Evolutionary conservation across 2,113 vertebrate species (phyloP), one percentile per base, ranked within the genome.

Genomic region (Leuciscus idus): DNA sequence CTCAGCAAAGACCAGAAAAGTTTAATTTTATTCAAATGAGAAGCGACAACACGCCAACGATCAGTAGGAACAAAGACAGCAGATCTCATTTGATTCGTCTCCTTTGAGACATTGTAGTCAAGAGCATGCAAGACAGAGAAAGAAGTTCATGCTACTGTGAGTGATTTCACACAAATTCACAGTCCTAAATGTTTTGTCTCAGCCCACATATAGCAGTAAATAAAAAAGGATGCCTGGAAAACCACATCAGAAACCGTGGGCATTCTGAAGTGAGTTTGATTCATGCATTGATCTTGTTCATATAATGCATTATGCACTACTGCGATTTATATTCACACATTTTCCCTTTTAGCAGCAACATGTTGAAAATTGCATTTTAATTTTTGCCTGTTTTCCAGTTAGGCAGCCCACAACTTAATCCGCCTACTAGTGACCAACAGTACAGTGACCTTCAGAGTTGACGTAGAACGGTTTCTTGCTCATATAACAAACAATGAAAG

Each of bases 171-270:
- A 39, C 39, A 39, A 39, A 39, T 39, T 39, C 39, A 48, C 72
- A 74, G 72, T 46, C 43, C 23, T 74, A 26, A 74, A 74, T 74
- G 72, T 74, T 74, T 74, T 15, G 39, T 74, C 72, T 74, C 39
- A 46, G 11, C 72, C 72, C 72, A 74, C 72, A 74, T 72, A 72
- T 74, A 7, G 43, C 39, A 48, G 26, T 48, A 26, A 48, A 74
- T 74, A 74, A 48, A 74, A 48, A 48, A 74, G 13, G 1, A 74
- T 15, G 39, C 43, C 12, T 48, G 39, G 72, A 74, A 74, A 74
- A n/a, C 72, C 6, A 23, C 21, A 43, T 43, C 68, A 12, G 68
- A 72, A 23, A 43, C 68, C 1, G 39, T 74, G 72, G 72, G 72
- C 39, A 46, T 74, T 74, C 39, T 46, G 39, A 74, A 74, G 39